Percentiles rank a stretch among this genome's conserved stretches.
These are phyloP conservation scores for Tadarida brasiliensis DNA, from an alignment of 2,797 vertebrate species.

Conservation along the genomic window DNA sequence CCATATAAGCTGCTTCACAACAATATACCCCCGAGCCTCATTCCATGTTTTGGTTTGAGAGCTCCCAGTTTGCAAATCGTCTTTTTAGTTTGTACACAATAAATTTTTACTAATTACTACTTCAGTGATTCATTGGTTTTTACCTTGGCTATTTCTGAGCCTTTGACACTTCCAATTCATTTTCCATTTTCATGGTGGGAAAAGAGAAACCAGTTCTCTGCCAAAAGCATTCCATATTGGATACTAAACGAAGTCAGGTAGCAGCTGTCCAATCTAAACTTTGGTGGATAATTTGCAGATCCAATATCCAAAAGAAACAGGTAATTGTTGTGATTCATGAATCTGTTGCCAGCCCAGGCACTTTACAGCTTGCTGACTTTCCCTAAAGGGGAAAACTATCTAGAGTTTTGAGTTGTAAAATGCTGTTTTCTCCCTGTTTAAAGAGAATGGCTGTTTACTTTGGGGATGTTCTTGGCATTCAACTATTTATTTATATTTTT, in stretches of 20 bases:
- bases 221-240: conserved; percentile 84
- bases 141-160: not conserved
- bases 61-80: not conserved
- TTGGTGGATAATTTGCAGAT: conserved; percentile 85
- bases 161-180: conserved; percentile 75
- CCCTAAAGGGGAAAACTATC: conserved; percentile 83
- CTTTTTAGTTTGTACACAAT: not conserved
- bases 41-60: not conserved
- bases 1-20: not conserved
- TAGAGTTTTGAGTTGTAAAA: conserved; percentile 82
- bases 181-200: conserved; percentile 83
- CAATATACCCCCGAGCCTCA: not conserved
- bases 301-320: conserved; percentile 86
- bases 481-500: not conserved
- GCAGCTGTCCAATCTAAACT: conserved; percentile 88
- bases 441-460: conserved; percentile 84
- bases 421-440: conserved; percentile 83
- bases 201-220: conserved; percentile 80
- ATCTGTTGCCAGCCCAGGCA: conserved; percentile 85
- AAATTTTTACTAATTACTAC: not conserved
- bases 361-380: conserved; percentile 83
- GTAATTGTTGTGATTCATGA: conserved; percentile 86
- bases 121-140: conserved; percentile 19
- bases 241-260: conserved; percentile 85
- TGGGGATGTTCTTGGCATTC: conserved; percentile 84